Evolutionary conservation across 2,113 vertebrate genomes (phyloP), one percentile per base, ranked within the genome.

Genomic region (Mustela lutreola): DNA sequence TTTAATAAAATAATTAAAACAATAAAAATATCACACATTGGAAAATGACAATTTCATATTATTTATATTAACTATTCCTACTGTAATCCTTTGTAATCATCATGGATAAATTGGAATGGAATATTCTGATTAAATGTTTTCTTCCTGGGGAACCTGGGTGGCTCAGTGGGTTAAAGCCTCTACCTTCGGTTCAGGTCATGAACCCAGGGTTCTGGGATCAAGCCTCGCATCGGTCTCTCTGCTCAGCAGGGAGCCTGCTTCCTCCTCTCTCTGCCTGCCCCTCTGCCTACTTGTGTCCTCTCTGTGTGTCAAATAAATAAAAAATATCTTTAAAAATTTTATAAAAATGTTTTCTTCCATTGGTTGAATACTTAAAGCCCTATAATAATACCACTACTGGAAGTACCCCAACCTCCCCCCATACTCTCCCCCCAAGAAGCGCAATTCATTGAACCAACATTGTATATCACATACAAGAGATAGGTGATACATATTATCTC

Each of bases 31-130:
- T 39, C 14, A 7, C 10, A 71, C n/a, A 71, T 42, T 75, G 24
- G 22, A 87, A 63, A 94, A 82, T 45, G 39, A 36, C 26, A 67
- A 31, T 86, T 94, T 82, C 19, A 26, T 82, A 86, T 76, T 87
- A 67, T 12, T 73, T 96, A 45, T 71, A 28, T 71, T 96, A 89
- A 94, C 36, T 48, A 65, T 63, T 45, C 42, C 62, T 80, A 56
- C 53, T 56, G 3, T 87, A 50, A 48, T 6, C 19, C 28, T 82
- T 62, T 58, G 65, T 24, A 16, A 10, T 73, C n/a, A 67, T 82
- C 31, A 75, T 48, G 76, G 56, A 67, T 87, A 82, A 75, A 58
- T 58, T 45, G 11, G 67, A 79, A 50, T 42, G 63, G 42, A 39
- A 12, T 91, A 14, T 6, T 26, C 45, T 60, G 71, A 31, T 81